phyloP scores from a whole-genome alignment of 2,797 vertebrate genomes.

The Synaphobranchus kaupii region DNA sequence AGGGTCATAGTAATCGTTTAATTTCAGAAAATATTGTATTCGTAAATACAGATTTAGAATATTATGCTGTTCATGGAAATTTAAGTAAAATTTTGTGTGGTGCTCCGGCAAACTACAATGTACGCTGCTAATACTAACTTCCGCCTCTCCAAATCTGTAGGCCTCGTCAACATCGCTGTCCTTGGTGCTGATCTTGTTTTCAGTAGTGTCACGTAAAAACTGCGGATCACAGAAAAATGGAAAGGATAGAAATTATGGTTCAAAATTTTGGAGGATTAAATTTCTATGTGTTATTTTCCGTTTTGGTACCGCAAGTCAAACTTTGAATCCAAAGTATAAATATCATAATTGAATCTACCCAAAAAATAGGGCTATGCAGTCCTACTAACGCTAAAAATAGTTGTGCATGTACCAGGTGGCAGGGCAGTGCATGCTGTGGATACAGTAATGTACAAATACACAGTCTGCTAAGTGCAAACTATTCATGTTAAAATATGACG shows the following conservation, averaged over 20 bases:
- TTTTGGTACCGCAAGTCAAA: neutral
- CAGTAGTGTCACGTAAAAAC: neutral
- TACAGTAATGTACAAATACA: neutral
- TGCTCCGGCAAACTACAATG: neutral
- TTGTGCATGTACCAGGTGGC: neutral
- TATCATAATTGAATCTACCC: neutral
- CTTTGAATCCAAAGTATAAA: neutral
- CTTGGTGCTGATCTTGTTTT: conserved; percentile 25
- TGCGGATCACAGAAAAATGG: neutral
- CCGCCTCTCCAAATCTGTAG: neutral
- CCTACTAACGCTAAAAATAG: neutral
- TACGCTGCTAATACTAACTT: neutral
- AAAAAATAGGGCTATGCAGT: neutral
- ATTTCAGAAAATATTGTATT: too few relatives aligned
- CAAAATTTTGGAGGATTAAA: conserved; percentile 9
- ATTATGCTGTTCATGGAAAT: neutral
- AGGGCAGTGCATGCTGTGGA: neutral
- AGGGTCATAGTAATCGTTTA: neutral
- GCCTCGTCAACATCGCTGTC: conserved; percentile 24
- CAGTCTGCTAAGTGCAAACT: neutral
- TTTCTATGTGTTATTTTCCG: neutral
- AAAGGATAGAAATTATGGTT: neutral
- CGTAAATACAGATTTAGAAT: neutral
- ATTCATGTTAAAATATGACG: conserved; percentile 12
- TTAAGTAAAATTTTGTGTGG: neutral